Conservation (phyloP, 2,113 vertebrate genomes). For the Antechinus stuartii region DNA sequence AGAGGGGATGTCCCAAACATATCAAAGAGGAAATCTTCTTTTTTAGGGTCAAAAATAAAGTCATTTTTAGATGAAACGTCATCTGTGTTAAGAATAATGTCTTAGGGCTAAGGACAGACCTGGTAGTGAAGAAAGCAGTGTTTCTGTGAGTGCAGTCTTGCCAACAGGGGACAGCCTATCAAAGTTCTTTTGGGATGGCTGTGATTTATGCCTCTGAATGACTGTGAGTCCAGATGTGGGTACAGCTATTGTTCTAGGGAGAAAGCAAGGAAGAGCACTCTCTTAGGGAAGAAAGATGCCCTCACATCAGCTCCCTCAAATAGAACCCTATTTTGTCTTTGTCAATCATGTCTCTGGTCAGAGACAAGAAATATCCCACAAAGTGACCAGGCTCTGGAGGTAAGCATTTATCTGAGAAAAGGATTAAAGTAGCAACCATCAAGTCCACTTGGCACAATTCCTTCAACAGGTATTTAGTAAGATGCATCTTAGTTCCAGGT, state of each 20-base stretch:
- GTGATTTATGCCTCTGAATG: background rate
- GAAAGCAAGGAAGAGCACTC: background rate
- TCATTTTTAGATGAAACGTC: background rate
- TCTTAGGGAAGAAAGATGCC: background rate
- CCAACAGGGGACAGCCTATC: too few relatives aligned
- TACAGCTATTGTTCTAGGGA: background rate
- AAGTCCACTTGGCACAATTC: too few relatives aligned
- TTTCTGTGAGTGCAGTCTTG: background rate
- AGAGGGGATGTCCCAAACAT: background rate
- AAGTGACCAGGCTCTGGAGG: background rate
- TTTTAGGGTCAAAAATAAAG: too few relatives aligned
- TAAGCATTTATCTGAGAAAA: background rate
- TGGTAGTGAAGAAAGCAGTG: background rate
- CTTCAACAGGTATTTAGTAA: too few relatives aligned
- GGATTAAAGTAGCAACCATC: too few relatives aligned
- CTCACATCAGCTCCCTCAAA: background rate
- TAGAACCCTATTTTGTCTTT: background rate
- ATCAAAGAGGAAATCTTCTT: too few relatives aligned
- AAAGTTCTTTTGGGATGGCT: background rate
- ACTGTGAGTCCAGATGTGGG: background rate
- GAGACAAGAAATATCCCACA: background rate
- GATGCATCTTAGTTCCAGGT: too few relatives aligned
- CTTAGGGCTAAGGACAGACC: background rate
- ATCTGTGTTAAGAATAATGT: background rate
- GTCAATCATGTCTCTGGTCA: background rate